Evolutionary conservation across 2,797 vertebrate species (phyloP).

Genomic region (Streptopelia turtur): DNA sequence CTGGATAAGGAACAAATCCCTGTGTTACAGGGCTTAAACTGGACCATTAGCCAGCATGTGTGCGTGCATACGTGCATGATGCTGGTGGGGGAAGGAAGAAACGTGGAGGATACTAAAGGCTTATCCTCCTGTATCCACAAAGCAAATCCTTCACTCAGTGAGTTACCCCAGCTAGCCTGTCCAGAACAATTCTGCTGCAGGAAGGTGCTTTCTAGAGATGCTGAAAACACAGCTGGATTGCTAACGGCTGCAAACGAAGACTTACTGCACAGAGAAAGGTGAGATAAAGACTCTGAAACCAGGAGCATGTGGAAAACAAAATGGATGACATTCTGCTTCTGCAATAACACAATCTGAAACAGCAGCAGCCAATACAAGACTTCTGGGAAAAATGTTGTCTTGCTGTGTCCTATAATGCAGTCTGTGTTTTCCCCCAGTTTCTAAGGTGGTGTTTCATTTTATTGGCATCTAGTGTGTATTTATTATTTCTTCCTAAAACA

Average conservation of each 20-base stretch:
- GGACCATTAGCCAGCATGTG: background rate
- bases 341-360: background rate
- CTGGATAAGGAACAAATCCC: conserved; percentile 4
- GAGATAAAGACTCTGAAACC: background rate
- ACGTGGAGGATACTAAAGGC: background rate
- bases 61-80: background rate
- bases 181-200: background rate
- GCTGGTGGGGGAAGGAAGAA: background rate
- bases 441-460: background rate
- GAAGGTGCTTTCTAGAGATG: background rate
- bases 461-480: background rate
- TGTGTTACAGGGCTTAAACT: conserved; percentile 2
- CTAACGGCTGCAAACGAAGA: background rate
- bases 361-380: background rate
- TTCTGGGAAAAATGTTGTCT: background rate
- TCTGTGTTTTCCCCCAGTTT: background rate
- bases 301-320: background rate
- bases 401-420: background rate
- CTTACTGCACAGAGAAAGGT: background rate
- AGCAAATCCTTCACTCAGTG: background rate
- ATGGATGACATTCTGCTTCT: background rate
- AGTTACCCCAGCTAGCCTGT: background rate
- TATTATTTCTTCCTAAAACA: background rate
- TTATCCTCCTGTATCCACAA: background rate
- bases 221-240: background rate